Evolutionary conservation across 2,113 vertebrate species (phyloP).

Genomic region (Ochotona curzoniae): DNA sequence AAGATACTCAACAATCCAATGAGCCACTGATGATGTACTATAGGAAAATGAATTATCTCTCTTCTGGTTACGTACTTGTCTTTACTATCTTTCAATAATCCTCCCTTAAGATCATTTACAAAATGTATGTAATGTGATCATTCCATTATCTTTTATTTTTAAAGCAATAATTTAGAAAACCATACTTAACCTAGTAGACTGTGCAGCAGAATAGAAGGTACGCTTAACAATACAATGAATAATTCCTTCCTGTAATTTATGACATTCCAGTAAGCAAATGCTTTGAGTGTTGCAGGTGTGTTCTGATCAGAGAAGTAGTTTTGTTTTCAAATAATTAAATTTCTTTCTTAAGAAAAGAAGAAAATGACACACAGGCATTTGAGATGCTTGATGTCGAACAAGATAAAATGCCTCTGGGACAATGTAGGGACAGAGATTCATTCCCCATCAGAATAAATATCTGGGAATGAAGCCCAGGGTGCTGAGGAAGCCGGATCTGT

Average conservation of each 20-base stretch:
- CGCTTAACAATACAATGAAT: neutral
- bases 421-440: neutral
- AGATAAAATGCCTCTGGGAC: neutral
- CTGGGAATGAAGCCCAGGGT: neutral
- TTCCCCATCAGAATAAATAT: neutral
- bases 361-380: slow-evolving; percentile 52
- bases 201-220: neutral
- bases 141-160: slow-evolving; percentile 54
- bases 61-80: slow-evolving; percentile 7
- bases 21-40: neutral
- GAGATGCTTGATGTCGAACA: slow-evolving; percentile 4
- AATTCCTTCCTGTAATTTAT: slow-evolving; percentile 16
- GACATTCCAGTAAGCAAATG: neutral
- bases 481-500: neutral
- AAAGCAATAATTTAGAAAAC: slow-evolving; percentile 42
- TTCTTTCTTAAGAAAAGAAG: neutral
- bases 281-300: neutral
- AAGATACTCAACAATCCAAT: neutral
- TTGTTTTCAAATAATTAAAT: slow-evolving; percentile 58
- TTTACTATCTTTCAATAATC: slow-evolving; percentile 29
- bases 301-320: slow-evolving; percentile 30
- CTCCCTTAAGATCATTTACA: neutral
- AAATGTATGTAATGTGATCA: neutral
- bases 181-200: neutral
- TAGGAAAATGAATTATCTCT: neutral